phyloP scores from a whole-genome alignment of 2,113 vertebrate genomes.

The Microtus montanus region DNA sequence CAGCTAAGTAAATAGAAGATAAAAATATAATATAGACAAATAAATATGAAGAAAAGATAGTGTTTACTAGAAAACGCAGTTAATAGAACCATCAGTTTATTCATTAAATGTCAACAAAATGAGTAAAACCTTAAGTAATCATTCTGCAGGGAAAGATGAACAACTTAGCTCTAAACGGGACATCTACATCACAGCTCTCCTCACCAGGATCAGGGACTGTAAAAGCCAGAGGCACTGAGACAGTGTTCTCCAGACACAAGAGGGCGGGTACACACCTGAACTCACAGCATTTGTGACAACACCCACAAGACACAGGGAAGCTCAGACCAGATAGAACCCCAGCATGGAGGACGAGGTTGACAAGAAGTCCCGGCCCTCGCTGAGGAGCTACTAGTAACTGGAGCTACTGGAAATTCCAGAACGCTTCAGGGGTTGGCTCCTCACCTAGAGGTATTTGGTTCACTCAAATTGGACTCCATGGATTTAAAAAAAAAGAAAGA shows the following conservation, averaged over 20 bases:
- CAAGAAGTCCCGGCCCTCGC: background rate
- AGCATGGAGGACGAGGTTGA: too few relatives aligned
- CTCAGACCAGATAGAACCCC: background rate
- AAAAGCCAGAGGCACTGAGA: background rate
- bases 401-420: background rate
- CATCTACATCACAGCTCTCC: background rate
- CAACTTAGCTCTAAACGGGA: background rate
- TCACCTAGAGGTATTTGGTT: background rate
- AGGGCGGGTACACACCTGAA: background rate
- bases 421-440: background rate
- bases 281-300: background rate
- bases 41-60: background rate
- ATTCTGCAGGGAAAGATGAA: background rate
- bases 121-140: background rate
- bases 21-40: conserved; percentile 13
- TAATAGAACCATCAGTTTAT: background rate
- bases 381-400: too few relatives aligned
- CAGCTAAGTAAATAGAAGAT: background rate
- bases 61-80: conserved; percentile 10
- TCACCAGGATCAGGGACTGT: background rate
- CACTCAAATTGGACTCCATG: background rate
- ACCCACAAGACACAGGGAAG: background rate
- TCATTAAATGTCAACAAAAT: background rate
- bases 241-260: background rate
- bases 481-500: background rate